phyloP scores from a whole-genome alignment of 2,888 invertebrate species.

The Campaea margaritaria region DNA sequence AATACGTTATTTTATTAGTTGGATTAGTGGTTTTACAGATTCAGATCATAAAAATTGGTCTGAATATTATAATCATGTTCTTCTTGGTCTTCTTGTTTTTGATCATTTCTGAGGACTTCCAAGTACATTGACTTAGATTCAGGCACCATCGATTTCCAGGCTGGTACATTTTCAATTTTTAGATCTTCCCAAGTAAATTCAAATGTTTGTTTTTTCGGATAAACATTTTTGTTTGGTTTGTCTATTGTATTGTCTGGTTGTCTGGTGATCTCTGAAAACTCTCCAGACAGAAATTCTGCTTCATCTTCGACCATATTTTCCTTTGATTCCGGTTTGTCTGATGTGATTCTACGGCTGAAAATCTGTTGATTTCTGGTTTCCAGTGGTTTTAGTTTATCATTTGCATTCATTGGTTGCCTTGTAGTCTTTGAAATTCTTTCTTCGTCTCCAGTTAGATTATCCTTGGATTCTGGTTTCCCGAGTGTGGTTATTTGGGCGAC shows the following conservation, averaged over 20 bases:
- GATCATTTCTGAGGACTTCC: conserved; percentile 60
- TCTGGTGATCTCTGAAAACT: conserved; percentile 1
- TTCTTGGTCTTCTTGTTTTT: conserved; percentile 55
- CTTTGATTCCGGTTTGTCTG: neutral
- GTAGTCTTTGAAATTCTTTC: conserved; percentile 1
- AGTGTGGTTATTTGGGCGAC: neutral
- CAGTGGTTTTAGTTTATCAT: neutral
- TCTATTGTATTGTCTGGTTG: conserved; percentile 5
- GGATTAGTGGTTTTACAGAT: conserved; percentile 1
- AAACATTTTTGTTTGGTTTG: neutral
- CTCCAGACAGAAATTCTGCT: conserved; percentile 4
- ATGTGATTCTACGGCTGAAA: neutral
- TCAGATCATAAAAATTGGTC: conserved; percentile 49
- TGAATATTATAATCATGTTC: conserved; percentile 57
- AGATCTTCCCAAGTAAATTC: conserved; percentile 32
- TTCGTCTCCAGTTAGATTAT: neutral
- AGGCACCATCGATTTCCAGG: conserved; percentile 55
- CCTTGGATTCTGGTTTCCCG: neutral
- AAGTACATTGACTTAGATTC: conserved; percentile 59
- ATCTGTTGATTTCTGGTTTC: neutral
- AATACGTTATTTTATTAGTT: neutral
- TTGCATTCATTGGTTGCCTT: neutral
- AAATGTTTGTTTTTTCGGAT: conserved; percentile 6
- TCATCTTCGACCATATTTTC: neutral
- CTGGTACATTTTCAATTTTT: conserved; percentile 31